Conservation (phyloP, 2,797 vertebrate species). For the Phoebastria nigripes region DNA sequence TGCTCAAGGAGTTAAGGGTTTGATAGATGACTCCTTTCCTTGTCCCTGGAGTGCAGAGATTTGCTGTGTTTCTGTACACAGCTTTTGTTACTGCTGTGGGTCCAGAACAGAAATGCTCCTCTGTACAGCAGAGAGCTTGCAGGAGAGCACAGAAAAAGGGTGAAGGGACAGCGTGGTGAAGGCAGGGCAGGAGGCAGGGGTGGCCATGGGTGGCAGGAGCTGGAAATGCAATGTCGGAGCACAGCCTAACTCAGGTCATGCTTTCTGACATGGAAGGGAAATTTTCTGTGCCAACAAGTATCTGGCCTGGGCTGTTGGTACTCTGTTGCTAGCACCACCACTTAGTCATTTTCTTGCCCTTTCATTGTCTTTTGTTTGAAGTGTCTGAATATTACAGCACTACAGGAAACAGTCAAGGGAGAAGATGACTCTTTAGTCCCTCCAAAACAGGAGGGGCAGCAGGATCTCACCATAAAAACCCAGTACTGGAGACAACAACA, state of each 20-base stretch:
- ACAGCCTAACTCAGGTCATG: not conserved
- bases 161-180: not conserved
- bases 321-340: not conserved
- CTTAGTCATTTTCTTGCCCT: not conserved
- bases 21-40: not conserved
- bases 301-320: not conserved
- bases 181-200: not conserved
- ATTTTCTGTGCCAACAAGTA: not conserved
- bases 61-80: not conserved
- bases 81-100: not conserved
- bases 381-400: not conserved
- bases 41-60: not conserved
- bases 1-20: not conserved
- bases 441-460: not conserved
- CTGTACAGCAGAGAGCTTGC: not conserved
- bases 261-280: not conserved
- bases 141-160: not conserved
- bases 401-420: not conserved
- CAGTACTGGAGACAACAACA: not conserved
- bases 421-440: rapidly evolving
- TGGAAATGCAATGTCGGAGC: not conserved
- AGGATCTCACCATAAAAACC: not conserved
- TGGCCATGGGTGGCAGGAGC: not conserved
- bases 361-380: not conserved
- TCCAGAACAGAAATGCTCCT: not conserved